Percentiles rank a stretch among this genome's conserved stretches.
Conservation (phyloP, 2,888 invertebrate species). For the Parasteatoda lunata region DNA sequence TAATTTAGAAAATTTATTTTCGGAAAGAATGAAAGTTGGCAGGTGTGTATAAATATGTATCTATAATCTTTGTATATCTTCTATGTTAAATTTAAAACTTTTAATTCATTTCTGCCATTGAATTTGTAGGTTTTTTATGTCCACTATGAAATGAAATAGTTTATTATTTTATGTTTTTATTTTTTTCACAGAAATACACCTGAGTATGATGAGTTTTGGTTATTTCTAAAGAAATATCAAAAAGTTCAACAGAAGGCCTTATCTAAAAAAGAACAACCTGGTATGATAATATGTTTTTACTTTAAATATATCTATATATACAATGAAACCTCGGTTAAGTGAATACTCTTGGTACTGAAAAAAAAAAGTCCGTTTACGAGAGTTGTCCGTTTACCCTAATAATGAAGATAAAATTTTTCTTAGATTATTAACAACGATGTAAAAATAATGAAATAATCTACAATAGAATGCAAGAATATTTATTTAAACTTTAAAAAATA, state of each 20-base stretch:
- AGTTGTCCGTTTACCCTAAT: too few relatives aligned
- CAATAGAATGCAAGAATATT: too few relatives aligned
- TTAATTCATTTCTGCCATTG: neutral
- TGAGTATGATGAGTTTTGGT: slow-evolving; percentile 70
- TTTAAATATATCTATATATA: too few relatives aligned
- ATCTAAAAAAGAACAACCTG: slow-evolving; percentile 13
- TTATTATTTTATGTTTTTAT: neutral
- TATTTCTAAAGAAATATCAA: slow-evolving; percentile 69
- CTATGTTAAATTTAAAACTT: neutral
- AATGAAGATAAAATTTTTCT: too few relatives aligned
- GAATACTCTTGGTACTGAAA: too few relatives aligned
- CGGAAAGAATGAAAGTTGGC: neutral
- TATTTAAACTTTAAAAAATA: too few relatives aligned
- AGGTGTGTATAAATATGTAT: neutral
- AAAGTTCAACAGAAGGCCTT: slow-evolving; percentile 57
- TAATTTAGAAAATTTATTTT: neutral
- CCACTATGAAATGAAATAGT: too few relatives aligned
- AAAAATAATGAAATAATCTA: too few relatives aligned
- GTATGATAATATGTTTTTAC: neutral
- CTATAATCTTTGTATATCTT: neutral
- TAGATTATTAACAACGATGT: too few relatives aligned
- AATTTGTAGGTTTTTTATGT: neutral
- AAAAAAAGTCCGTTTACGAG: too few relatives aligned
- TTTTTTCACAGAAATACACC: slow-evolving; percentile 56
- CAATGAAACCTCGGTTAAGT: too few relatives aligned